phyloP scores from a whole-genome alignment of 2,797 vertebrate genomes.

The Phaenicophaeus curvirostris region DNA sequence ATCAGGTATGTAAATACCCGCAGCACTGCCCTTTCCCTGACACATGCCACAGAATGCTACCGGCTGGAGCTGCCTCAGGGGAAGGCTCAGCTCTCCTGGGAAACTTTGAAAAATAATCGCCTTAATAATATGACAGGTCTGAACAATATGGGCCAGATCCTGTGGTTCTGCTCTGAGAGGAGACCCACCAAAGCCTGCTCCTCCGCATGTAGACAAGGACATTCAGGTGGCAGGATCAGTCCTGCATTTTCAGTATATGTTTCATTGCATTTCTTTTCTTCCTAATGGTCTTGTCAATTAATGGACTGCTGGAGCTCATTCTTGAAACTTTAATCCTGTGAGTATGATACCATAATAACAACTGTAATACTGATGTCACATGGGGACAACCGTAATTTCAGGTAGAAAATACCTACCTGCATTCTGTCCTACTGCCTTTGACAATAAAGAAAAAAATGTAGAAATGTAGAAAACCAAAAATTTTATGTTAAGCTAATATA shows the following conservation, averaged over 20 bases:
- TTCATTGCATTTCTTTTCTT: background rate
- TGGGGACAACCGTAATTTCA: background rate
- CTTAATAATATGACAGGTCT: slow-evolving; percentile 8
- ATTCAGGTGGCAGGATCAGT: background rate
- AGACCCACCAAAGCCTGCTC: rapidly evolving
- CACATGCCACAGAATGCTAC: slow-evolving; percentile 16
- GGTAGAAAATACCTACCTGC: background rate
- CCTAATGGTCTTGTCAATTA: background rate
- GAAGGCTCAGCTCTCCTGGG: slow-evolving; percentile 11
- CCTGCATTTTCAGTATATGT: background rate
- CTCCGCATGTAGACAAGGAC: rapidly evolving
- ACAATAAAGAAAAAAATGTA: background rate
- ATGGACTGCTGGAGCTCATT: background rate
- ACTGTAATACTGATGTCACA: background rate
- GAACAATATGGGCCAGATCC: slow-evolving; percentile 44
- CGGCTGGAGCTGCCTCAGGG: slow-evolving; percentile 13
- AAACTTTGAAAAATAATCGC: slow-evolving; percentile 47
- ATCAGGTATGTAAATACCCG: slow-evolving; percentile 47
- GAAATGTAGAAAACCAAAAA: background rate
- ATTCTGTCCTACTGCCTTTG: background rate
- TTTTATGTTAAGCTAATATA: background rate
- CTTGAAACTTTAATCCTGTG: background rate
- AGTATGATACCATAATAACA: background rate
- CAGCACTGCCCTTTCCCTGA: slow-evolving; percentile 44
- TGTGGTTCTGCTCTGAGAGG: background rate